phyloP scores from a whole-genome alignment of 2,797 vertebrate genomes.

The Pelobates cultripes region DNA sequence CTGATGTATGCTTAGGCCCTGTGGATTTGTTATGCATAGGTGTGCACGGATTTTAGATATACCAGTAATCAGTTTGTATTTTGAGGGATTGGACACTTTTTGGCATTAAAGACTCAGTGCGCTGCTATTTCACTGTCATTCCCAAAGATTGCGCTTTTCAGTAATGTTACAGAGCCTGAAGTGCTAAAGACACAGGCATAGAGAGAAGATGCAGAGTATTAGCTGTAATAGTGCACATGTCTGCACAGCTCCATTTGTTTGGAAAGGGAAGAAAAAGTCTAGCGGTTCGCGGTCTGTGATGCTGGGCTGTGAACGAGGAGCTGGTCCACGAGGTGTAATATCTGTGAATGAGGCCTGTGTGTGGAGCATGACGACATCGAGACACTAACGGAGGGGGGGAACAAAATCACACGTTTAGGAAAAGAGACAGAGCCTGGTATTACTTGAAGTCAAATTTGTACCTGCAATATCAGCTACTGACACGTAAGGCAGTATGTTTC shows the following conservation, averaged over 20 bases:
- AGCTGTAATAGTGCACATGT: not conserved
- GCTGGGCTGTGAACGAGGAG: conserved; percentile 7
- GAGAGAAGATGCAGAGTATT: not conserved
- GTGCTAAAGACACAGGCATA: not conserved
- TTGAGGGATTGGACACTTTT: too few relatives aligned
- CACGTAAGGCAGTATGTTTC: too few relatives aligned
- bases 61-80: too few relatives aligned
- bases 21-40: too few relatives aligned
- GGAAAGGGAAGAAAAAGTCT: conserved; percentile 32
- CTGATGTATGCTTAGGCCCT: too few relatives aligned
- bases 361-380: conserved; percentile 16
- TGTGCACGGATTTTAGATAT: too few relatives aligned
- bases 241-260: not conserved
- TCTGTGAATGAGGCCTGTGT: conserved; percentile 31
- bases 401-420: not conserved
- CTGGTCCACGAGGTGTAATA: conserved; percentile 2
- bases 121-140: too few relatives aligned
- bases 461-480: too few relatives aligned
- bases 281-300: not conserved
- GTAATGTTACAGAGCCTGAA: too few relatives aligned
- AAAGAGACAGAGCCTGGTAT: not conserved
- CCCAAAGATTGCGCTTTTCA: too few relatives aligned
- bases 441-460: too few relatives aligned
- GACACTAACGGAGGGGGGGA: conserved; percentile 10
- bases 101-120: too few relatives aligned